Base-by-base conservation (phyloP, 1,140 invertebrate species). In the Drosophila ironensis region DNA sequence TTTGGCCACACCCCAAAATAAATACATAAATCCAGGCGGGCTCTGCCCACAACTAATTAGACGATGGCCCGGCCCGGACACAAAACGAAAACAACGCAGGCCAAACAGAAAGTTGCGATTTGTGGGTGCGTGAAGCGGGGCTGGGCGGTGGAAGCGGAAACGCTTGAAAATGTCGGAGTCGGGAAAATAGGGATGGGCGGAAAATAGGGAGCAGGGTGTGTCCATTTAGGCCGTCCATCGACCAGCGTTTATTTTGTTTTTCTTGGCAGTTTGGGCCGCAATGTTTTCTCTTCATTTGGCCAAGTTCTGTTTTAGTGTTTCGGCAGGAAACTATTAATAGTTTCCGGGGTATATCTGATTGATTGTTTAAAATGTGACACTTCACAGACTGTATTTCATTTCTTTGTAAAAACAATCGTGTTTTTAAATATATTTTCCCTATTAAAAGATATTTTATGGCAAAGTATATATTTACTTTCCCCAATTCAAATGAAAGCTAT, bases 1-100 rank as follows among this genome's bases (percentile, higher is more conserved):
- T 47, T 20, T 44, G 47, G 72, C 59, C 72, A 76, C 72, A 50
- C 72, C n/a, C 72, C 59, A 52, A 24, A 50, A 54, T 46, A 74
- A 56, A 57, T 53, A 70, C 57, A 69, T 69, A 69, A 69, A 69
- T 69, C 66, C 69, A 57, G 53, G 35, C 44, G 42, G 64, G 8
- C 38, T 47, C 51, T 16, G 64, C 64, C 66, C 52, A 59, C 64
- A 69, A 68, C 52, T 69, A 50, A 69, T 69, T 69, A 69, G 51
- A 25, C 30, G 24, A 54, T 45, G 48, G 38, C 22, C 46, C 5
- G 5, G 20, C 2, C 2, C n/a, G 4, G 6, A 35, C 12, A 9
- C 2, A 30, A 16, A 37, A 17, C 33, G 63, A 24, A n/a, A 40
- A 38, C 22, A 25, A 45, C 33, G 56, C 6, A 44, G 41, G 28